phyloP scores from a whole-genome alignment of 1,140 invertebrate species.

The Hydropsyche tenuis region DNA sequence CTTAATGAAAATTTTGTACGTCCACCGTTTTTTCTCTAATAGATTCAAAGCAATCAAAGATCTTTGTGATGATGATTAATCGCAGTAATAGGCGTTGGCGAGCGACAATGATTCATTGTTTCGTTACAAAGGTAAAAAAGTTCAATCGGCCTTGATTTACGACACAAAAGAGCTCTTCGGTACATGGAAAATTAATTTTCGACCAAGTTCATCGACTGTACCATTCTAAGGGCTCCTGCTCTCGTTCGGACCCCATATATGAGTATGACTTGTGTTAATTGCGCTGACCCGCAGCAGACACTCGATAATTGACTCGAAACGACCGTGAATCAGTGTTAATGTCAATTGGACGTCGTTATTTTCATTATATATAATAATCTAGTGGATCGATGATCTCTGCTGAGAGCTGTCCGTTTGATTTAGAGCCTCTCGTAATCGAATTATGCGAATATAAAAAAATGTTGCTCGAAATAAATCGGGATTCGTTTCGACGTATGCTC shows the following conservation, averaged over 20 bases:
- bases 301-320: slow-evolving; percentile 8
- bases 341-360: slow-evolving; percentile 16
- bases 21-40: too few relatives aligned
- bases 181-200: too few relatives aligned
- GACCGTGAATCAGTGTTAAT: slow-evolving; percentile 27
- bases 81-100: not conserved
- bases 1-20: too few relatives aligned
- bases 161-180: not conserved
- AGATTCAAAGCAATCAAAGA: not conserved
- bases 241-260: too few relatives aligned
- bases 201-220: too few relatives aligned
- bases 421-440: not conserved
- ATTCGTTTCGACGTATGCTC: too few relatives aligned
- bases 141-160: not conserved
- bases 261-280: slow-evolving; percentile 6
- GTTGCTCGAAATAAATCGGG: too few relatives aligned
- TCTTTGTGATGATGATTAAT: not conserved
- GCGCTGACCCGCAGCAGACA: slow-evolving; percentile 3
- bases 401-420: not conserved
- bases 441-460: not conserved
- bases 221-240: too few relatives aligned
- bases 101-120: slow-evolving; percentile 12
- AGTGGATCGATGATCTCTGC: not conserved
- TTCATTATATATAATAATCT: not conserved
- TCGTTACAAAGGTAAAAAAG: not conserved